phyloP scores from a whole-genome alignment of 1,140 invertebrate genomes.

The Zaprionus africanus region DNA sequence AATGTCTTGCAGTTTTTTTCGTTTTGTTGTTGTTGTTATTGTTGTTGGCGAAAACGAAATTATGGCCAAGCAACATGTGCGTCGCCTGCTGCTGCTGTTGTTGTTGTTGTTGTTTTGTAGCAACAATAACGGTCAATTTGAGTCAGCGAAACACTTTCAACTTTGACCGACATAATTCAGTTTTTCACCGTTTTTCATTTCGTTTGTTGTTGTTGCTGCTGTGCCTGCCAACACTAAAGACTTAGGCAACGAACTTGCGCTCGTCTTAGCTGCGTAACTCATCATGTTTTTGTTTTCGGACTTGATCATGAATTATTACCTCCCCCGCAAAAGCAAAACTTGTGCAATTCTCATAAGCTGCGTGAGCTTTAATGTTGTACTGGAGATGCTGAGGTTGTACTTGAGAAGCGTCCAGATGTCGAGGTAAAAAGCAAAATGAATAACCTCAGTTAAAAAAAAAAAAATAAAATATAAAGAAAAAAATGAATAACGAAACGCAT shows the following conservation, averaged over 20 bases:
- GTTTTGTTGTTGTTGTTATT: conserved; percentile 9
- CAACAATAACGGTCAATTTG: conserved; percentile 37
- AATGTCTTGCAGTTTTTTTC: conserved; percentile 75
- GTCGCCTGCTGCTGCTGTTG: conserved; percentile 17
- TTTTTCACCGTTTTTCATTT: conserved; percentile 19
- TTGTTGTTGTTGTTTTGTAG: conserved; percentile 12
- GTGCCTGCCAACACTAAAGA: conserved; percentile 59
- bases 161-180: conserved; percentile 63
- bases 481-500: no score
- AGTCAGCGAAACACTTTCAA: conserved; percentile 66
- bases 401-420: neutral
- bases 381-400: neutral
- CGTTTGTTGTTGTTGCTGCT: conserved; percentile 29
- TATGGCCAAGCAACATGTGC: conserved; percentile 41
- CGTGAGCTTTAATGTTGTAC: neutral
- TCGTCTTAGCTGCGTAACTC: conserved; percentile 45
- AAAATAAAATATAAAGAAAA: no score
- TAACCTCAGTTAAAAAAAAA: neutral
- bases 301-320: conserved; percentile 50
- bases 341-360: neutral
- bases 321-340: neutral
- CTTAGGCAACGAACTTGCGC: conserved; percentile 77
- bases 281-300: conserved; percentile 3
- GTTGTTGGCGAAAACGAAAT: conserved; percentile 58
- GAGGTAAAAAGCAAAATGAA: neutral